Evolutionary conservation across 2,888 invertebrate species (phyloP).

Genomic region (Elegia similella): DNA sequence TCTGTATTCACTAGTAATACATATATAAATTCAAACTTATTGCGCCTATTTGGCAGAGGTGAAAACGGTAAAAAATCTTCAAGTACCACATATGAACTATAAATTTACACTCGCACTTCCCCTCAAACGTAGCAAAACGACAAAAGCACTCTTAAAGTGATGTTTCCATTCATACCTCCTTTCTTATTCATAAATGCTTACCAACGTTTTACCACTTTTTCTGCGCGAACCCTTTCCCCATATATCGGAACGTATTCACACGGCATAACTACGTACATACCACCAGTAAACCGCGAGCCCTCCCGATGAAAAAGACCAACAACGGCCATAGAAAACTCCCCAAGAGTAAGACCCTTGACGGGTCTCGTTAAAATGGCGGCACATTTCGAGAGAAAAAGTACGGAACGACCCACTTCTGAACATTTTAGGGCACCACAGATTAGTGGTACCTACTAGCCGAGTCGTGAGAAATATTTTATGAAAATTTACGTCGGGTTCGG

Average conservation of each 20-base stretch:
- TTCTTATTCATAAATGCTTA: constrained; percentile 62
- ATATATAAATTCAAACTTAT: too few species aligned
- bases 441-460: constrained; percentile 53
- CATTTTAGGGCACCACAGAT: constrained; percentile 58
- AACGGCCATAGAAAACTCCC: background rate
- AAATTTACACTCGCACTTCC: constrained; percentile 14
- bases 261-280: constrained; percentile 51
- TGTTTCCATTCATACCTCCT: constrained; percentile 48
- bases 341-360: constrained; percentile 23
- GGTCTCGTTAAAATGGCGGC: constrained; percentile 37
- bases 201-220: constrained; percentile 63
- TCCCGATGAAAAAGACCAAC: constrained; percentile 26
- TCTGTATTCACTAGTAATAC: too few species aligned
- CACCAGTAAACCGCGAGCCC: constrained; percentile 39
- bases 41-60: background rate
- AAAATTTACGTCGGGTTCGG: constrained; percentile 35
- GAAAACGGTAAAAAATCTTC: background rate
- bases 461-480: constrained; percentile 54
- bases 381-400: constrained; percentile 49
- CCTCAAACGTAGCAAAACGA: constrained; percentile 22
- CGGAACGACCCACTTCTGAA: constrained; percentile 59
- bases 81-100: background rate
- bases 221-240: constrained; percentile 50
- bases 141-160: constrained; percentile 47
- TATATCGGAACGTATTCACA: constrained; percentile 66